Evolutionary conservation across 1,140 invertebrate species (phyloP).

Genomic region (Aphelinus certus): DNA sequence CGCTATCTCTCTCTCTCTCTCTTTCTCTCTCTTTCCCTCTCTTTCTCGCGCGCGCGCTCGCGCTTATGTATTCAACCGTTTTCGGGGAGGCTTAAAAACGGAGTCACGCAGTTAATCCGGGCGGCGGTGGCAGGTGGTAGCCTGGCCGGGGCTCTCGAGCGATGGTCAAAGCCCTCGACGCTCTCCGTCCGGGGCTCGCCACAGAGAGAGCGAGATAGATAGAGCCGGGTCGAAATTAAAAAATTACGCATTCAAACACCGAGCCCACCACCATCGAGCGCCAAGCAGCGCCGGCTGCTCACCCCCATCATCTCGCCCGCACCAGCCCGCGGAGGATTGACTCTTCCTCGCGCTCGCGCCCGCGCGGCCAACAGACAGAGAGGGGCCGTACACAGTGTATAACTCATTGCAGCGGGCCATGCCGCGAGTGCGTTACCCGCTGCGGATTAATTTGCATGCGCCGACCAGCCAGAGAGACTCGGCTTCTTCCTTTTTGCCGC

Average conservation of each 20-base stretch:
- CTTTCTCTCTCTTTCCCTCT: not conserved
- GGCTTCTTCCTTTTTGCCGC: no score
- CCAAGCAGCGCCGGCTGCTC: no score
- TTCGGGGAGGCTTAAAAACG: not conserved
- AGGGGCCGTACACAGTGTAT: no score
- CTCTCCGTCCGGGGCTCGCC: not conserved
- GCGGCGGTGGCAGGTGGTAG: constrained; percentile 8
- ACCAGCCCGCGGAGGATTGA: no score
- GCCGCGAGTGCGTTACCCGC: no score
- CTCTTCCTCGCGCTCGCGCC: no score
- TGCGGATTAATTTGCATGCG: no score
- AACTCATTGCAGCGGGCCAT: no score
- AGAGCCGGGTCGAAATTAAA: constrained; percentile 21
- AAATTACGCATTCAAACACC: constrained; percentile 36
- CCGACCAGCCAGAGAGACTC: no score
- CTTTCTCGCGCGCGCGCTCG: not conserved
- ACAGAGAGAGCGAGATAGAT: no score
- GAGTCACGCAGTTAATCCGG: not conserved
- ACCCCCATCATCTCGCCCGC: no score
- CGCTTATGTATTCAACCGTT: not conserved
- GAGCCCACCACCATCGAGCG: constrained; percentile 1
- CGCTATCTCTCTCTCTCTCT: not conserved
- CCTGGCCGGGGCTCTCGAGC: not conserved
- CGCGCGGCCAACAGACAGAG: no score
- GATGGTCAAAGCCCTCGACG: constrained; percentile 30